Conservation (phyloP, 2,797 vertebrate species). For the Meda fulgida region DNA sequence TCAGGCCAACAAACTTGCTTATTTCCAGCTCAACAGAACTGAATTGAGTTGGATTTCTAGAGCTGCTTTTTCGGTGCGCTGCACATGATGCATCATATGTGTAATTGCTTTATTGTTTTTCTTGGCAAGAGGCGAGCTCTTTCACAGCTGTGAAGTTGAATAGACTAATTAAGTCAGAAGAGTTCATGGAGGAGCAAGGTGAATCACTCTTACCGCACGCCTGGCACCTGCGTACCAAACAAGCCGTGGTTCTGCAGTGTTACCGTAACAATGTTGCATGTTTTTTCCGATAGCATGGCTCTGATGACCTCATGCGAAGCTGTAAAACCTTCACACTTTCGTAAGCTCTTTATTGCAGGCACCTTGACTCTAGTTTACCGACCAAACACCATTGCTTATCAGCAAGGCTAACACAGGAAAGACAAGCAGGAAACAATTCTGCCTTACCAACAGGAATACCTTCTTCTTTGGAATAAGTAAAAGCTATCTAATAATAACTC, state of each 20-base stretch:
- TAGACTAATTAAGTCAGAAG: slow-evolving; percentile 56
- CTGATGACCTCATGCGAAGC: slow-evolving; percentile 59
- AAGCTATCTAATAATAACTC: slow-evolving; percentile 38
- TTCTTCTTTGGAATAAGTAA: slow-evolving; percentile 26
- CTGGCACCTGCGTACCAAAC: slow-evolving; percentile 67
- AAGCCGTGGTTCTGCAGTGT: slow-evolving; percentile 66
- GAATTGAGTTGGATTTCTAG: slow-evolving; percentile 50
- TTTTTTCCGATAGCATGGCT: slow-evolving; percentile 54
- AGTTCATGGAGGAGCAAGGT: slow-evolving; percentile 64
- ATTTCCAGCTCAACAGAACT: slow-evolving; percentile 55
- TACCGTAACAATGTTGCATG: slow-evolving; percentile 67
- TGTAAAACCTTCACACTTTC: slow-evolving; percentile 65
- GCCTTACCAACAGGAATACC: slow-evolving; percentile 47
- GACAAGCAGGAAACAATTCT: slow-evolving; percentile 61
- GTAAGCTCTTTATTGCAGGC: slow-evolving; percentile 63
- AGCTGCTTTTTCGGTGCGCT: slow-evolving; percentile 36
- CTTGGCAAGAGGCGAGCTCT: slow-evolving; percentile 47
- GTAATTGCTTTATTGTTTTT: slow-evolving; percentile 58
- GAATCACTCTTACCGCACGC: slow-evolving; percentile 71
- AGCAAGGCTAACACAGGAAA: slow-evolving; percentile 63
- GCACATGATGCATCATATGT: slow-evolving; percentile 53
- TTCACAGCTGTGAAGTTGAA: slow-evolving; percentile 55
- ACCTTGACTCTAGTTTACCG: slow-evolving; percentile 66
- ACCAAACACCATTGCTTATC: slow-evolving; percentile 67
- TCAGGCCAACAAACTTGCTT: slow-evolving; percentile 57